phyloP scores from a whole-genome alignment of 2,797 vertebrate species.

The Ciconia nigra region DNA sequence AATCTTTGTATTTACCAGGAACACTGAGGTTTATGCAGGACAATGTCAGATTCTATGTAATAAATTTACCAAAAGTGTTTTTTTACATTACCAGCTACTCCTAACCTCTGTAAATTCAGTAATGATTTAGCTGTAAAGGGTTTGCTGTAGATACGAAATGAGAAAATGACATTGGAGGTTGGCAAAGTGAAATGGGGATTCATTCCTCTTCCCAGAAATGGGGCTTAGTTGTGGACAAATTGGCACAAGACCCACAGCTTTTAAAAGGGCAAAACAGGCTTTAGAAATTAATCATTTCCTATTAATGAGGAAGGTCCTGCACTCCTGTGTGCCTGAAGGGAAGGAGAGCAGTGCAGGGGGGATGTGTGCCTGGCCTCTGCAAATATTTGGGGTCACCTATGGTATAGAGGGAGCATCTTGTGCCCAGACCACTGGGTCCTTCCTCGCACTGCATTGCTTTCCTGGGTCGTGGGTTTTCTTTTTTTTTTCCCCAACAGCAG shows the following conservation, averaged over 20 bases:
- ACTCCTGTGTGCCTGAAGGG: not conserved
- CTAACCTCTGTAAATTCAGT: not conserved
- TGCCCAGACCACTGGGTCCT: not conserved
- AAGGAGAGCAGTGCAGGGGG: not conserved
- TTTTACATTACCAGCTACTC: not conserved
- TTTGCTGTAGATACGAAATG: not conserved
- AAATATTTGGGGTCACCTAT: not conserved
- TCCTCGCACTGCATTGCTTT: accelerated
- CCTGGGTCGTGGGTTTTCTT: not conserved
- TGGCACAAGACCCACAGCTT: not conserved
- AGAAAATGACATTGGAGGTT: not conserved
- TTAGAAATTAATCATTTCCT: not conserved
- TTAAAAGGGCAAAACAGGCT: not conserved
- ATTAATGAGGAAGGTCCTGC: not conserved
- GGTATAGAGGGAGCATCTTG: not conserved
- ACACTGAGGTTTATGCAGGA: not conserved
- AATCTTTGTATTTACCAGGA: constrained; percentile 10
- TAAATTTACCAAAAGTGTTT: not conserved
- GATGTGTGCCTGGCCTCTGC: not conserved
- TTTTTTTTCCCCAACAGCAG: not conserved
- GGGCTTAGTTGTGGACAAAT: not conserved
- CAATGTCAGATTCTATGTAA: not conserved
- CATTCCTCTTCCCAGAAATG: not conserved
- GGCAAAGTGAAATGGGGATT: not conserved
- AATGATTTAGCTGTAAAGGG: constrained; percentile 20